Conservation (phyloP, 2,113 vertebrate genomes). For the Paracanthobrama guichenoti region DNA sequence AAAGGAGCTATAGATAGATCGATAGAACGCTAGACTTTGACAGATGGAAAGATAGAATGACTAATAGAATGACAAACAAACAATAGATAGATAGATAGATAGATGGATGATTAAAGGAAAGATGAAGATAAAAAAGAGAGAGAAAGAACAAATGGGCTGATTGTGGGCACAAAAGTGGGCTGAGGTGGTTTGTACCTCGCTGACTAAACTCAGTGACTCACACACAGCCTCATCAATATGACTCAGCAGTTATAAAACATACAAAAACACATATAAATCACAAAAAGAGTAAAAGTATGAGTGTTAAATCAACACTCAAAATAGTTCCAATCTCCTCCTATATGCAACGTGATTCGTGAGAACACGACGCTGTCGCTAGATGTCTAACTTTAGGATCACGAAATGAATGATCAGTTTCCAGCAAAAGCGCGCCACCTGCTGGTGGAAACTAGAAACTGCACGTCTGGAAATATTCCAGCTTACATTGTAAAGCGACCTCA, state of each 20-base stretch:
- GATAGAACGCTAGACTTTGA: not conserved
- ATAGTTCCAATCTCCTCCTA: not conserved
- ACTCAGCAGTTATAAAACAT: constrained; percentile 46
- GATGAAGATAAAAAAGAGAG: not conserved
- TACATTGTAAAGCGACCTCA: not conserved
- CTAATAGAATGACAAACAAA: too few relatives aligned
- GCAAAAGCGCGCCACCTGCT: constrained; percentile 70
- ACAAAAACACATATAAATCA: constrained; percentile 3
- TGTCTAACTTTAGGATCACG: constrained; percentile 7
- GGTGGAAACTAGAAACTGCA: constrained; percentile 55
- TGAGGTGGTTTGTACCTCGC: constrained; percentile 36
- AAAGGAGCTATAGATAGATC: too few relatives aligned
- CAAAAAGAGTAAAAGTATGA: not conserved
- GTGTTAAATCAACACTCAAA: not conserved
- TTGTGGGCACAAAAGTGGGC: constrained; percentile 37
- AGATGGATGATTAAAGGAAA: not conserved
- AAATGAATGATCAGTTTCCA: constrained; percentile 35
- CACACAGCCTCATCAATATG: constrained; percentile 34
- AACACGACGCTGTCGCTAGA: constrained; percentile 2
- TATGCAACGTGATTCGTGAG: not conserved
- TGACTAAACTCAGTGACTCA: constrained; percentile 52
- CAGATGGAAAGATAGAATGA: not conserved
- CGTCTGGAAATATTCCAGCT: not conserved
- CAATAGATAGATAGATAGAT: not conserved
- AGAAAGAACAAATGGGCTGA: not conserved